Evolutionary conservation across 2,888 invertebrate genomes (phyloP).

Genomic region (Furcula furcula): DNA sequence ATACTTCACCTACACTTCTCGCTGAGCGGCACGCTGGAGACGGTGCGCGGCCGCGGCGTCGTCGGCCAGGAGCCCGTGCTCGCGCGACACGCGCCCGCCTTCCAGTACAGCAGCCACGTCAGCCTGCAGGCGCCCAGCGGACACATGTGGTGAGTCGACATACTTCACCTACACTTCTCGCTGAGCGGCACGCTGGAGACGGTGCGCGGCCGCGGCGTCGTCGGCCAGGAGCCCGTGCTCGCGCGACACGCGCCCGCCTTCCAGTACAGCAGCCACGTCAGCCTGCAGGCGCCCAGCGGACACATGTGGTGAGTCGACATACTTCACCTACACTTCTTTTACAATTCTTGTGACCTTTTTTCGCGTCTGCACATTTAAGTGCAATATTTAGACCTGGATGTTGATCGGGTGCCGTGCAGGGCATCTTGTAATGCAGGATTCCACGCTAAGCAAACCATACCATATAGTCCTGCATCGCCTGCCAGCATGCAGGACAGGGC

Average conservation of each 20-base stretch:
- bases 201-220: slow-evolving; percentile 96
- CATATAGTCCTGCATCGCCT: no score
- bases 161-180: no score
- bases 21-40: slow-evolving; percentile 95
- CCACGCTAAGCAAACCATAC: no score
- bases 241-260: slow-evolving; percentile 95
- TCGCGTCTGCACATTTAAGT: no score
- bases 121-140: slow-evolving; percentile 98
- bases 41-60: slow-evolving; percentile 96
- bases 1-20: no score
- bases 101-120: slow-evolving; percentile 99
- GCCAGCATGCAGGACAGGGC: no score
- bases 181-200: slow-evolving; percentile 96
- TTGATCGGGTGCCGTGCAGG: no score
- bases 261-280: slow-evolving; percentile 98
- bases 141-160: slow-evolving; percentile 92
- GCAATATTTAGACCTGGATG: no score
- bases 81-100: slow-evolving; percentile 93
- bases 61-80: slow-evolving; percentile 99
- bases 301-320: slow-evolving; percentile 92
- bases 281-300: slow-evolving; percentile 97
- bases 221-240: slow-evolving; percentile 98
- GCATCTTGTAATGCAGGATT: no score
- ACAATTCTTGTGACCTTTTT: no score
- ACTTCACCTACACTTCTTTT: no score